Conservation (phyloP, 2,113 vertebrate genomes). For the Colistium nudipinnis region DNA sequence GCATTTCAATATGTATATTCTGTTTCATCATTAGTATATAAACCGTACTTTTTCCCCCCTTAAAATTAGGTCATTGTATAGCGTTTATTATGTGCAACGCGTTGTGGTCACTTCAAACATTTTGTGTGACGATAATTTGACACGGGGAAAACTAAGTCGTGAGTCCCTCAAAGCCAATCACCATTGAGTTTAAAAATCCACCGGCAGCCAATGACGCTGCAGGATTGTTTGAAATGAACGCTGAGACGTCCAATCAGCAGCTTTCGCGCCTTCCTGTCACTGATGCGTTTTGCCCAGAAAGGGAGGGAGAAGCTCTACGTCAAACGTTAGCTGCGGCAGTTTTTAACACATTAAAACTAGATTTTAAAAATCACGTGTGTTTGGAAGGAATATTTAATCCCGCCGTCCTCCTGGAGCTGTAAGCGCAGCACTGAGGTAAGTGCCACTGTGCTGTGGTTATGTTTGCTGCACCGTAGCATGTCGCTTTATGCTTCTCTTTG, state of each 20-base stretch:
- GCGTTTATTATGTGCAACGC: no score
- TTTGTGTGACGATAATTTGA: slow-evolving; percentile 41
- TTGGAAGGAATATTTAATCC: not conserved
- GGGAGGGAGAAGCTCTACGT: slow-evolving; percentile 76
- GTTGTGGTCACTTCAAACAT: no score
- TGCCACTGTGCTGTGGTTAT: rapidly evolving
- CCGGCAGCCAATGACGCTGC: slow-evolving; percentile 66
- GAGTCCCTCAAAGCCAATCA: slow-evolving; percentile 53
- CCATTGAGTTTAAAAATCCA: slow-evolving; percentile 47
- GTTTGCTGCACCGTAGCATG: not conserved
- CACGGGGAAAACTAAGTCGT: slow-evolving; percentile 56
- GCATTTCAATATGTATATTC: not conserved
- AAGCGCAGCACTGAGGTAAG: slow-evolving; percentile 61
- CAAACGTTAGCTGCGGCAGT: slow-evolving; percentile 44
- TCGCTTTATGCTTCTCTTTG: slow-evolving; percentile 52
- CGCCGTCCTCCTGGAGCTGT: slow-evolving; percentile 8
- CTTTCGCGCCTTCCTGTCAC: slow-evolving; percentile 80
- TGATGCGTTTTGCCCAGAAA: slow-evolving; percentile 67
- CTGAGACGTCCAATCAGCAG: slow-evolving; percentile 69
- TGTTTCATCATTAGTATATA: not conserved
- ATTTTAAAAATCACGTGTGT: slow-evolving; percentile 26
- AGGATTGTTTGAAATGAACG: slow-evolving; percentile 71
- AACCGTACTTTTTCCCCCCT: no score
- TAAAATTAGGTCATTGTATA: no score
- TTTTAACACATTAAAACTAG: slow-evolving; percentile 52